Evolutionary conservation across 2,888 invertebrate species (phyloP).

Genomic region (Andrena fulva): DNA sequence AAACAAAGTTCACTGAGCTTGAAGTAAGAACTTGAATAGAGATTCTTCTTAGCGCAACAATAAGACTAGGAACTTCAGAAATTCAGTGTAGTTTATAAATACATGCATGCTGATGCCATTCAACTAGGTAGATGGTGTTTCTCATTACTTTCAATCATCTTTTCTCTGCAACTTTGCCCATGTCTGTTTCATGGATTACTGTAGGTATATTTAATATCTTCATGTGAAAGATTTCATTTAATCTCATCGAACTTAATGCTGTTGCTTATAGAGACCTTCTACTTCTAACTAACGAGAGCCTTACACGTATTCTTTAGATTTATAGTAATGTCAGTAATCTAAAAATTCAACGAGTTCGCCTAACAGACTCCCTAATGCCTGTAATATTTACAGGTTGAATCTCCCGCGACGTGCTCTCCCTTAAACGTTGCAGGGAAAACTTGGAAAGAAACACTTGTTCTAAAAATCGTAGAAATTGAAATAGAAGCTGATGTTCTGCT

Average conservation of each 20-base stretch:
- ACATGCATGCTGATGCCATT: not conserved
- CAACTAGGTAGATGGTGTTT: not conserved
- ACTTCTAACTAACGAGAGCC: conserved; percentile 23
- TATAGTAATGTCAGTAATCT: conserved; percentile 16
- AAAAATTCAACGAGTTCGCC: conserved; percentile 18
- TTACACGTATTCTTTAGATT: conserved; percentile 23
- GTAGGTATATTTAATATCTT: conserved; percentile 14
- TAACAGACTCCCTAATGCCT: conserved; percentile 32
- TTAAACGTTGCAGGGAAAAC: not conserved
- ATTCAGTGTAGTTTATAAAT: conserved; percentile 1
- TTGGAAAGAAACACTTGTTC: not conserved
- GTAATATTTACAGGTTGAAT: conserved; percentile 54
- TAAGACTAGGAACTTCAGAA: not conserved
- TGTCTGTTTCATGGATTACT: conserved; percentile 13
- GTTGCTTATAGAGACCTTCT: conserved; percentile 28
- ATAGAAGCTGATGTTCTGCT: not conserved
- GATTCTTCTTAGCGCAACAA: not conserved
- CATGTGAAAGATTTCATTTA: not conserved
- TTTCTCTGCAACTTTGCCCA: not conserved
- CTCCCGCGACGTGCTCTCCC: conserved; percentile 15
- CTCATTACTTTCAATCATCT: conserved; percentile 2
- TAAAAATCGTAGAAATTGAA: not conserved
- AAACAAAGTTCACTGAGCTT: not conserved
- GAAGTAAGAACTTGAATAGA: not conserved
- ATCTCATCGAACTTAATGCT: conserved; percentile 54